phyloP scores from a whole-genome alignment of 2,113 vertebrate genomes.

The Pachyramphus minor region DNA sequence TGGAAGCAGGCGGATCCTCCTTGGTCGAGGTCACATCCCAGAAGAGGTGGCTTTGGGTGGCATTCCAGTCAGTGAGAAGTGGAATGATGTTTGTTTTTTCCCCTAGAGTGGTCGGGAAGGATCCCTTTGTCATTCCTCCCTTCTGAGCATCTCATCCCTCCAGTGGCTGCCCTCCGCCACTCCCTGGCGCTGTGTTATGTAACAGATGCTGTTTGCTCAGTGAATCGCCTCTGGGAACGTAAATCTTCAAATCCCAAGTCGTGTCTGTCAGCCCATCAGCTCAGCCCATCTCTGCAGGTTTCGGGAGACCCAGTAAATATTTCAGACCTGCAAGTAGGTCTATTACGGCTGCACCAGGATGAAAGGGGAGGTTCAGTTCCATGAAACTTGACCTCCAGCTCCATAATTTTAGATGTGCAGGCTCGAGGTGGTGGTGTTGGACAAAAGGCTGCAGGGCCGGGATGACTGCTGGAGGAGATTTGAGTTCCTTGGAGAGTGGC shows the following conservation, averaged over 20 bases:
- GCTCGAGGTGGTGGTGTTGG: not conserved
- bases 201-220: not conserved
- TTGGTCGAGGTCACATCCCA: not conserved
- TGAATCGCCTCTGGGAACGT: not conserved
- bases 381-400: not conserved
- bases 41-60: not conserved
- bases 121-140: not conserved
- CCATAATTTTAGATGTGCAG: not conserved
- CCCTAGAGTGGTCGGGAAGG: not conserved
- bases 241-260: not conserved
- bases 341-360: not conserved
- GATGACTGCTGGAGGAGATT: not conserved
- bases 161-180: rapidly evolving
- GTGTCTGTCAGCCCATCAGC: not conserved
- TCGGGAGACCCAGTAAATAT: not conserved
- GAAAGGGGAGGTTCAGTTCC: not conserved
- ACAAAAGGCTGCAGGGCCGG: not conserved
- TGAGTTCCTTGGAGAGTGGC: not conserved
- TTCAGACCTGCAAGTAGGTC: not conserved
- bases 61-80: not conserved
- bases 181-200: rapidly evolving
- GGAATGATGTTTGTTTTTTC: not conserved
- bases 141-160: not conserved
- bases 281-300: not conserved
- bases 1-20: not conserved